These are phyloP conservation scores for Valencia hispanica DNA, from an alignment of 2,797 vertebrate species.

Conservation along the genomic window DNA sequence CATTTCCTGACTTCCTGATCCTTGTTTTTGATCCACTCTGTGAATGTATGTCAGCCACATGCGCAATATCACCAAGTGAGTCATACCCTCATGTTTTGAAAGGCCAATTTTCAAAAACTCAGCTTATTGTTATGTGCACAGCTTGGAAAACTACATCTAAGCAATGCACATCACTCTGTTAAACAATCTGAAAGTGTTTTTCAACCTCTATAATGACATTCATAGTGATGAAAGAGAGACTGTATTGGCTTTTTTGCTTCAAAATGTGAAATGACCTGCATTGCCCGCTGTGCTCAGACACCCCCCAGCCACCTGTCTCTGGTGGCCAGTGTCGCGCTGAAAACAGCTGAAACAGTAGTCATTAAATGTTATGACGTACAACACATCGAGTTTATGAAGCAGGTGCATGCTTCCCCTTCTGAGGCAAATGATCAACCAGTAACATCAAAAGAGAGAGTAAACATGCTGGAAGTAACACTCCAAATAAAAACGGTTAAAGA, in stretches of 20 bases:
- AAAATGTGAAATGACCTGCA: background rate
- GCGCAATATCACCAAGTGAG: background rate
- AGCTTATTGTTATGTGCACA: background rate
- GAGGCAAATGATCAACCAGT: background rate
- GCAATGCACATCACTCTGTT: background rate
- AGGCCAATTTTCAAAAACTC: background rate
- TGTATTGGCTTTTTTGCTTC: background rate
- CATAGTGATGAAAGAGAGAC: slow-evolving; percentile 1
- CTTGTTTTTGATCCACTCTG: background rate
- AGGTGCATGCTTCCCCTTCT: background rate
- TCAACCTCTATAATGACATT: background rate
- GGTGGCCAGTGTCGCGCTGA: background rate
- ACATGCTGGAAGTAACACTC: background rate
- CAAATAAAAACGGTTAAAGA: background rate
- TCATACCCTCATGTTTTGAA: background rate
- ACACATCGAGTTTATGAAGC: background rate
- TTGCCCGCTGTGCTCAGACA: background rate
- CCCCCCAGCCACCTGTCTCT: background rate
- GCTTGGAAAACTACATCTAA: background rate
- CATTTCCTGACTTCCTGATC: background rate
- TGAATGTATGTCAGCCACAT: background rate
- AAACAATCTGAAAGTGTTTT: background rate
- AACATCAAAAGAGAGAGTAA: background rate
- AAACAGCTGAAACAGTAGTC: background rate
- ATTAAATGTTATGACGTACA: background rate